These are phyloP conservation scores for Ivindomyrus marchei DNA, from an alignment of 2,113 vertebrate species.

Conservation along the genomic window DNA sequence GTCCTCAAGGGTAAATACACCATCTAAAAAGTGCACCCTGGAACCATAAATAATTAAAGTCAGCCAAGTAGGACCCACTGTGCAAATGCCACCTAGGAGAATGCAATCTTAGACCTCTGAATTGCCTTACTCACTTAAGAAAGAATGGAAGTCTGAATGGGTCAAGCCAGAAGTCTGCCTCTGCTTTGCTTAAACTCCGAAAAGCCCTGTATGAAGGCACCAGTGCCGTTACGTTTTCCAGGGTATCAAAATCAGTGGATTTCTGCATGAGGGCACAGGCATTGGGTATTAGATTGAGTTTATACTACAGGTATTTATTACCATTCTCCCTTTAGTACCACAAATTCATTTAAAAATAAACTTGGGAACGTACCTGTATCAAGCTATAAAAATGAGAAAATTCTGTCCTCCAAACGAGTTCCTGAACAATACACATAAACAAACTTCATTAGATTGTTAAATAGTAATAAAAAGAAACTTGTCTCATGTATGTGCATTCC, in stretches of 20 bases:
- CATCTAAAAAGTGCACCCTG: conserved; percentile 78
- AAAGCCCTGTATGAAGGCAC: conserved; percentile 64
- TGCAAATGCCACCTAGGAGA: not conserved
- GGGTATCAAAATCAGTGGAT: conserved; percentile 42
- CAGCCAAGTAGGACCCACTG: conserved; percentile 19
- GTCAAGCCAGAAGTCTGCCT: conserved; percentile 64
- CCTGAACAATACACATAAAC: conserved; percentile 52
- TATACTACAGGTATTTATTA: not conserved
- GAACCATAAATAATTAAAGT: conserved; percentile 16
- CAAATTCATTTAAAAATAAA: not conserved
- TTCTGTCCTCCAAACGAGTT: conserved; percentile 64
- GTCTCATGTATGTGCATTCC: not conserved
- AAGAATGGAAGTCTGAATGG: conserved; percentile 61
- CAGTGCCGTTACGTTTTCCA: conserved; percentile 69
- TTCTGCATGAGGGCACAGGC: not conserved
- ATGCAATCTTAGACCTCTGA: not conserved
- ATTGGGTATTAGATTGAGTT: not conserved
- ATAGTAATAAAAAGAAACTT: not conserved
- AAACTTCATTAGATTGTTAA: not conserved
- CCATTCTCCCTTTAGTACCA: not conserved
- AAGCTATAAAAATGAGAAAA: conserved; percentile 59
- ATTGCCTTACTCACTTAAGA: conserved; percentile 59
- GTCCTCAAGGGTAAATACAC: conserved; percentile 65
- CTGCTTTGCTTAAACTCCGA: conserved; percentile 48
- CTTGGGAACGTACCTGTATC: conserved; percentile 61